Base-by-base conservation (phyloP, 2,113 vertebrate genomes). In the Cynoglossus semilaevis region DNA sequence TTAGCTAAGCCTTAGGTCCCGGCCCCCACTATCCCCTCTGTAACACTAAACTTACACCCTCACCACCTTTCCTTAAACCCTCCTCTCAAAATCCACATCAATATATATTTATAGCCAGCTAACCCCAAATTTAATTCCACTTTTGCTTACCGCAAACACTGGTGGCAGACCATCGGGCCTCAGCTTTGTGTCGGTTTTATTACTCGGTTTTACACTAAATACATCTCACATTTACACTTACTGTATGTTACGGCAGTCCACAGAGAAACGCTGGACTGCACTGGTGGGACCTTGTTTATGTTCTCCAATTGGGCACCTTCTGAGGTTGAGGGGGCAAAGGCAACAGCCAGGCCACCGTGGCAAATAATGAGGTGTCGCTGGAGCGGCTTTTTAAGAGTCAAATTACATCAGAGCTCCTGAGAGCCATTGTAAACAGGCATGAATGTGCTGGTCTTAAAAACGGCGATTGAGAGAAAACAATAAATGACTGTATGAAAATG, bases 331-430 rank as follows among this genome's bases (percentile, higher is more conserved):
- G 67, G 72, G 72, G 68, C 66, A 69, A 74, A 82, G 79, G 72
- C 70, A 81, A 79, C 61, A 68, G 69, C 70, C 53, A 75, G 77
- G 82, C 65, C 67, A 72, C 62, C 62, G 60, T 49, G 53, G 62
- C 70, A 58, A 84, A 72, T 90, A 89, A 89, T 72, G 86, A 91
- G 88, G 90, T 90, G 88, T 84, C 79, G 77, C 79, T 88, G 85
- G 88, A 86, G 54, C 76, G 37, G 76, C 36, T 57, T 79, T 78
- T 76, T 82, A 2, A 69, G 83, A 79, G 63, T 86, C 51, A 15
- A 51, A 81, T 90, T 84, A 87, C 87, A 82, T 83, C 80, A 85
- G 77, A 75, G 52, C 85, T 77, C 77, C 50, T 54, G 72, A 85
- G 85, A 80, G 80, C 67, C 74, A 67, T 79, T 61, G 67, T 75